Evolutionary conservation across 2,888 invertebrate species (phyloP).

Genomic region (Calameuta filiformis): DNA sequence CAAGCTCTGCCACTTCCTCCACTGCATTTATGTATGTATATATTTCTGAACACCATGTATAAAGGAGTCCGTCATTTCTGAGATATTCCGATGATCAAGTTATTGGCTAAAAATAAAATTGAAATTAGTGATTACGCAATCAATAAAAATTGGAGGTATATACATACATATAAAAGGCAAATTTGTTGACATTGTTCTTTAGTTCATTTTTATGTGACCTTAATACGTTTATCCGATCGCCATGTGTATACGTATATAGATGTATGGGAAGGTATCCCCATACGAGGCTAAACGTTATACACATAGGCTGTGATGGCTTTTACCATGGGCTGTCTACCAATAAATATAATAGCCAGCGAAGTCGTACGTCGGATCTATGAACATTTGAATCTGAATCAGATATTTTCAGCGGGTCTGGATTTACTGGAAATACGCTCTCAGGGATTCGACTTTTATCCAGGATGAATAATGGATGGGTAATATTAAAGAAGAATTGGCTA

Average conservation of each 20-base stretch:
- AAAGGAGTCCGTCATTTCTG: not conserved
- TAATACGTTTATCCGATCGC: not conserved
- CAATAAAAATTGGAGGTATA: not conserved
- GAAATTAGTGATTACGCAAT: not conserved
- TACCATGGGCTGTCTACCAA: slow-evolving; percentile 29
- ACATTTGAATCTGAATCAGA: slow-evolving; percentile 55
- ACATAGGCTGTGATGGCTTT: not conserved
- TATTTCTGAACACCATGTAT: not conserved
- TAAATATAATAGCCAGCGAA: slow-evolving; percentile 45
- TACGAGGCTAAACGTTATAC: not conserved
- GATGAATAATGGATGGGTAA: slow-evolving; percentile 57
- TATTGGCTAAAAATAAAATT: not conserved
- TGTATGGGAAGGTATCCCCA: not conserved
- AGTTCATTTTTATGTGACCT: not conserved
- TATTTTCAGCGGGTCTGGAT: slow-evolving; percentile 41
- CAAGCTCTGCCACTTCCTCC: not conserved
- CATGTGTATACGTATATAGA: not conserved
- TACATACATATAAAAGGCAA: not conserved
- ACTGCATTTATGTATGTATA: not conserved
- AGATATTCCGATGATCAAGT: not conserved
- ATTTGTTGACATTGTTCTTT: not conserved
- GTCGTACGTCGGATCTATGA: slow-evolving; percentile 41
- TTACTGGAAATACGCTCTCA: slow-evolving; percentile 42
- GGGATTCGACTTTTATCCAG: slow-evolving; percentile 43
- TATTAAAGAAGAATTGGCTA: slow-evolving; percentile 31